Evolutionary conservation across 2,797 vertebrate species (phyloP).

Genomic region (Pogoniulus pusillus): DNA sequence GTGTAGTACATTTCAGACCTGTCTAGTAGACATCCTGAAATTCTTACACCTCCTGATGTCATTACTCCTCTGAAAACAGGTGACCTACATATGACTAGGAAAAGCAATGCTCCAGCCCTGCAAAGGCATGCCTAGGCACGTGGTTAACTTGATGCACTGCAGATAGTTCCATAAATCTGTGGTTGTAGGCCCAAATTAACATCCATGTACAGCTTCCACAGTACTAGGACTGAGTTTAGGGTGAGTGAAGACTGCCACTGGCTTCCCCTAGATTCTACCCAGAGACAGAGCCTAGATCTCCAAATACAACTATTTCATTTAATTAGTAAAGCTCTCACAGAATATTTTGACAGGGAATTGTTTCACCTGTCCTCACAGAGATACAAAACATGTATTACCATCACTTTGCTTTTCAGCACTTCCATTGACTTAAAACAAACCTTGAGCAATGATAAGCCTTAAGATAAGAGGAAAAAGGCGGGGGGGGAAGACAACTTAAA

Average conservation of each 20-base stretch:
- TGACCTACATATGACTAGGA: neutral
- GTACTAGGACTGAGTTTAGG: neutral
- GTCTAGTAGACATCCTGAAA: neutral
- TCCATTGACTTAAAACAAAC: constrained; percentile 25
- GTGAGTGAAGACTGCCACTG: neutral
- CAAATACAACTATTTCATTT: neutral
- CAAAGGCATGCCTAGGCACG: neutral
- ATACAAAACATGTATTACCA: neutral
- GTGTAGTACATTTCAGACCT: neutral
- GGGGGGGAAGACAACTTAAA: too few relatives aligned
- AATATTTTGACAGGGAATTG: constrained; percentile 18
- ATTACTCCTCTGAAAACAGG: neutral
- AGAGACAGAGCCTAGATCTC: neutral
- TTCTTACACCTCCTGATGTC: neutral
- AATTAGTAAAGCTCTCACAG: neutral
- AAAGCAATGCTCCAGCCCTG: neutral
- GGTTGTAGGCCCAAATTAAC: neutral
- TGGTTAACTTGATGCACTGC: neutral
- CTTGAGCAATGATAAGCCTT: neutral
- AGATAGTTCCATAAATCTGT: neutral
- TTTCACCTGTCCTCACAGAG: constrained; percentile 11
- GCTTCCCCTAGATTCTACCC: neutral
- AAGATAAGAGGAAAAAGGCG: neutral
- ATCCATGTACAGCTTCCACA: neutral
- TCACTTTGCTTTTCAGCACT: constrained; percentile 20